These are phyloP conservation scores for Aphelenchoides bicaudatus DNA, from an alignment of 2,888 invertebrate genomes.

Conservation along the genomic window DNA sequence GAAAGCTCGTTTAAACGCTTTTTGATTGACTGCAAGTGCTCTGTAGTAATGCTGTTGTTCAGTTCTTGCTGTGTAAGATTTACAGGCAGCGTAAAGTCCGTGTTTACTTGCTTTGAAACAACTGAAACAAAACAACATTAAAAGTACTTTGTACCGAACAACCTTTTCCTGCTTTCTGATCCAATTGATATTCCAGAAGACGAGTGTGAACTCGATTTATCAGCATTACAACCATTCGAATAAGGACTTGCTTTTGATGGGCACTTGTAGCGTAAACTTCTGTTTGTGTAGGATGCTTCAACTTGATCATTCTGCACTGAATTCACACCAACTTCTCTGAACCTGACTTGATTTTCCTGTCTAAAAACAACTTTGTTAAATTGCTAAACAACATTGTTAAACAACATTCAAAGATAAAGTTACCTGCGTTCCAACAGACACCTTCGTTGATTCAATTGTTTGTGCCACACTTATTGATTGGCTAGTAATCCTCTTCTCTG, in stretches of 20 bases:
- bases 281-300: not conserved
- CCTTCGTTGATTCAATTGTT: no score
- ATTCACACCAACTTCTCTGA: not conserved
- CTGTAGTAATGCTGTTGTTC: not conserved
- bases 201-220: constrained; percentile 5
- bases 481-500: no score
- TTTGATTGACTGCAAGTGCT: not conserved
- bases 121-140: constrained; percentile 6
- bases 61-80: constrained; percentile 1
- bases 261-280: not conserved
- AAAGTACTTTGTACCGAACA: not conserved
- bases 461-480: no score
- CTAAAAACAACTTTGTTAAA: not conserved
- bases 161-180: not conserved
- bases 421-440: no score
- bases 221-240: not conserved
- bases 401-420: no score
- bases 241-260: constrained; percentile 4
- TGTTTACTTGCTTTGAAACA: constrained; percentile 1
- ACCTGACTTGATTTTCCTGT: not conserved
- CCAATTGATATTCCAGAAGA: constrained; percentile 4
- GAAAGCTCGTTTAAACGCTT: not conserved
- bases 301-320: not conserved
- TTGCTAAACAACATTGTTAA: no score
- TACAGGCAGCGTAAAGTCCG: constrained; percentile 7